Conservation (phyloP, 2,113 vertebrate genomes). For the Zosterops hypoxanthus region DNA sequence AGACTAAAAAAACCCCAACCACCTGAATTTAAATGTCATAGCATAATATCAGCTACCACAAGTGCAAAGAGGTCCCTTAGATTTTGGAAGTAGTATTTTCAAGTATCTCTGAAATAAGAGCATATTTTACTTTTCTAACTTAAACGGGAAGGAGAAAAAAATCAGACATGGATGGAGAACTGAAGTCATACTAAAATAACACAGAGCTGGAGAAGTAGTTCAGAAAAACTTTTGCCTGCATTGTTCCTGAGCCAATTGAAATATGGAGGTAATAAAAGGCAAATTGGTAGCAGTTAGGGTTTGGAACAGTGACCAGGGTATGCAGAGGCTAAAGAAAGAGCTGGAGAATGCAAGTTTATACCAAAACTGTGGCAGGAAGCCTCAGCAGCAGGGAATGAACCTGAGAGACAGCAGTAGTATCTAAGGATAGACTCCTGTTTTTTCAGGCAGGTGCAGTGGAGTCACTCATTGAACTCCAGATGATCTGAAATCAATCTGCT, state of each 20-base stretch:
- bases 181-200: neutral
- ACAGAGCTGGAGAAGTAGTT: neutral
- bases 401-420: neutral
- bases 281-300: neutral
- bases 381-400: neutral
- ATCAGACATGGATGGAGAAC: neutral
- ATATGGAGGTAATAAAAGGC: neutral
- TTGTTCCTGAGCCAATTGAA: neutral
- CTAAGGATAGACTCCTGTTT: neutral
- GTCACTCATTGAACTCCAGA: neutral
- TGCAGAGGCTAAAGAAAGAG: neutral
- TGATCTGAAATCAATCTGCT: neutral
- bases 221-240: neutral
- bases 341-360: neutral
- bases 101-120: neutral
- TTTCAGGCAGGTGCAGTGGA: neutral
- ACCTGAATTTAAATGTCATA: neutral
- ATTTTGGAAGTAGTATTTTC: neutral
- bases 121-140: neutral
- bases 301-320: neutral
- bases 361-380: neutral
- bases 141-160: neutral
- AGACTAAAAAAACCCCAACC: rapidly evolving
- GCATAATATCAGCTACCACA: neutral
- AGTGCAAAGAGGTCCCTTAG: neutral